Evolutionary conservation across 35 echinoderm and acorn worm genomes (phyloP), one percentile per base, ranked within the genome.

Genomic region (Hemicentrotus pulcherrimus): DNA sequence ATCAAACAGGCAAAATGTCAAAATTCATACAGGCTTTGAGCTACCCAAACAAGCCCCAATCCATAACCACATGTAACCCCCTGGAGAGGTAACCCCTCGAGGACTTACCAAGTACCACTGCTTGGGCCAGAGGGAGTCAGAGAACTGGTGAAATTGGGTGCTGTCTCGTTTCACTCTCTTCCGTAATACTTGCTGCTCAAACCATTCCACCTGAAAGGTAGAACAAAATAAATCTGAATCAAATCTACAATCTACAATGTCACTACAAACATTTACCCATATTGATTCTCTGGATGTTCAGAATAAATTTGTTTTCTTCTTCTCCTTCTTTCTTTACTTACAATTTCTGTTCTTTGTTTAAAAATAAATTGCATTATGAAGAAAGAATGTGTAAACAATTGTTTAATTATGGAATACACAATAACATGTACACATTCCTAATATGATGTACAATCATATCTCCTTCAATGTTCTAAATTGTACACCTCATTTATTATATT

Each of bases 101-200:
- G 8, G 88, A 90, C 98, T 96, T 97, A 99, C 98, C 97, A 99
- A 48, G 92, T 99, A 99, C 98, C 98, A 99, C 96, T 99, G 98
- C 6, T 70, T 32, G 8, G 5, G 4, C 96, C 95, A 99, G 7
- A 94, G 50, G 32, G 95, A 94, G 91, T 99, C 98, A 86, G 86
- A 92, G 48, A 99, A 96, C 58, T 12, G 91, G 12, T 59, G 61
- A 9, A 94, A 24, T 41, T 92, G 47, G 15, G 33, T 3, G 9
- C 86, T 47, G 61, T 97, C 96, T 35, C 98, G 95, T 78, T 99
- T 99, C 9, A 97, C 97, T 91, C 98, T 94, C 47, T 88, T 97
- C 47, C 91, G 97, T 3, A 94, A 86, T 55, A 95, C 60, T 87
- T 99, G 98, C 47, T 99, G 98, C 59, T 99, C 97, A 33, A 99